Evolutionary conservation across 2,888 invertebrate species (phyloP).

Genomic region (Lithophane leautieri): DNA sequence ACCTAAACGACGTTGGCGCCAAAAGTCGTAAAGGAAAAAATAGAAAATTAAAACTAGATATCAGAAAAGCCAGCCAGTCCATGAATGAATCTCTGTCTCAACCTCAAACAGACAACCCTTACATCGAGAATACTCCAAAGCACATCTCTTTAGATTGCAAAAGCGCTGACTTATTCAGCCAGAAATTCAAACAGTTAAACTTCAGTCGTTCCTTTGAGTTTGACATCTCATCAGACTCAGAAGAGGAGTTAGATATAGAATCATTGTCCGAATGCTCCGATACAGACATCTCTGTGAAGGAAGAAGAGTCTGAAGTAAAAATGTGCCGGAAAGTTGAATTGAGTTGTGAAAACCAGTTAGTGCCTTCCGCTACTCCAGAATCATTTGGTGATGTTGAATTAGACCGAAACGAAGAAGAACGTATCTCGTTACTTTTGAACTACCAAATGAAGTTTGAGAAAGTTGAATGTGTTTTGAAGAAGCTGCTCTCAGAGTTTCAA

Average conservation of each 20-base stretch:
- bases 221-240: constrained; percentile 77
- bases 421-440: constrained; percentile 75
- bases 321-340: constrained; percentile 83
- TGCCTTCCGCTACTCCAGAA: constrained; percentile 79
- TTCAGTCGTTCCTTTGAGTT: constrained; percentile 83
- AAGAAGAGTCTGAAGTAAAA: constrained; percentile 73
- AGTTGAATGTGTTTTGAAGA: constrained; percentile 78
- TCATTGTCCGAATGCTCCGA: constrained; percentile 83
- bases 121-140: constrained; percentile 85
- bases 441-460: constrained; percentile 83
- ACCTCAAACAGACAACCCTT: constrained; percentile 63
- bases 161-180: constrained; percentile 79
- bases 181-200: constrained; percentile 79
- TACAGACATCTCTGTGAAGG: constrained; percentile 74
- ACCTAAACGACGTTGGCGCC: constrained; percentile 60
- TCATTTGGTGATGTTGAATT: constrained; percentile 85
- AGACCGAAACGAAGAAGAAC: constrained; percentile 82
- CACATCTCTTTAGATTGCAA: constrained; percentile 80
- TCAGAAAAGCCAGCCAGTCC: constrained; percentile 81
- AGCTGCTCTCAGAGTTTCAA: constrained; percentile 81
- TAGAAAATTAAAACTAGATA: constrained; percentile 81
- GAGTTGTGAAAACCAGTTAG: constrained; percentile 63
- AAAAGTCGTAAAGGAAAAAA: constrained; percentile 72
- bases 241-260: constrained; percentile 79
- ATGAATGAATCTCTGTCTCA: constrained; percentile 72